These are phyloP conservation scores for Timandra comae DNA, from an alignment of 2,888 invertebrate species.

Conservation along the genomic window DNA sequence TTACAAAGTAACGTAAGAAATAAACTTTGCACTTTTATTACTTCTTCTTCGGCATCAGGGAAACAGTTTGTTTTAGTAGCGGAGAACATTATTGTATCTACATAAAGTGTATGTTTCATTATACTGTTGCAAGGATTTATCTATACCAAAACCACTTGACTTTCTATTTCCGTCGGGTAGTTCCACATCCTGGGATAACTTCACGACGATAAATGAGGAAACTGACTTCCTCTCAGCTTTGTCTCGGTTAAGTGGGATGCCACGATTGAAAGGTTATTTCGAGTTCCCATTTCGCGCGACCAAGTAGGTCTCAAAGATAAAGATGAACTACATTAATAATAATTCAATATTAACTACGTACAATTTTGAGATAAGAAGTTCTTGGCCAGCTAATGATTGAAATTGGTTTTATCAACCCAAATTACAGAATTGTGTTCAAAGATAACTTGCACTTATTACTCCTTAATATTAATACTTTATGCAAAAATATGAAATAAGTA, in stretches of 20 bases:
- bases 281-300: conserved; percentile 19
- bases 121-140: conserved; percentile 40
- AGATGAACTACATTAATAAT: no score
- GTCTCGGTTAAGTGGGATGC: conserved; percentile 43
- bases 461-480: no score
- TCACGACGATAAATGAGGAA: conserved; percentile 53
- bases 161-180: conserved; percentile 60
- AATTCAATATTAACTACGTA: no score
- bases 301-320: conserved; percentile 20
- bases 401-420: no score
- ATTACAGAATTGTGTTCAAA: no score
- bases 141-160: conserved; percentile 52
- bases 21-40: conserved; percentile 18
- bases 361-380: no score
- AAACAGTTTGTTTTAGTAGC: conserved; percentile 11
- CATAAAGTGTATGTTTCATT: conserved; percentile 25
- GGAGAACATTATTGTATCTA: conserved; percentile 9
- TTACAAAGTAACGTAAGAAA: conserved; percentile 14
- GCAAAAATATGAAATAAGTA: no score
- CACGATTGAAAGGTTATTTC: conserved; percentile 34
- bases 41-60: conserved; percentile 12
- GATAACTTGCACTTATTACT: no score
- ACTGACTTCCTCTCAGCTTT: conserved; percentile 49
- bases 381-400: no score
- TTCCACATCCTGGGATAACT: conserved; percentile 51